phyloP scores from a whole-genome alignment of 1,140 invertebrate species.

The Drosophila kohkoa region DNA sequence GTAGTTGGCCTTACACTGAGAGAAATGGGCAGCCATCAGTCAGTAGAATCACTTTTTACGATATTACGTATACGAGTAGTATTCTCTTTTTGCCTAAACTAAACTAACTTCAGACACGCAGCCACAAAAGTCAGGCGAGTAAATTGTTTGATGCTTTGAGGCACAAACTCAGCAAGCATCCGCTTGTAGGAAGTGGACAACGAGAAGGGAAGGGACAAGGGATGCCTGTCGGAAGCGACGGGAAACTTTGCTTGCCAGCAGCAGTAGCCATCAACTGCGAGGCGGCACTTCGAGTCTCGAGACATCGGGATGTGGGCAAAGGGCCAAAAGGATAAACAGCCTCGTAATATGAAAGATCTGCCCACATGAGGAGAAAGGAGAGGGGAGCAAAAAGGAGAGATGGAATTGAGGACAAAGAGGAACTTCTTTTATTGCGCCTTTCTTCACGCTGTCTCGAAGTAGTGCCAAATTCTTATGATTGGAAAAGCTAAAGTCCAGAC shows the following conservation, averaged over 20 bases:
- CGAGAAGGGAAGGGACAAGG: background rate
- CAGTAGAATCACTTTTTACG: conserved; percentile 56
- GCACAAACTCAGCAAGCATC: conserved; percentile 30
- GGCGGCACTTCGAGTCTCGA: conserved; percentile 32
- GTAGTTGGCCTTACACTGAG: conserved; percentile 54
- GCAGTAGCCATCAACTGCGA: conserved; percentile 56
- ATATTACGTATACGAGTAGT: conserved; percentile 57
- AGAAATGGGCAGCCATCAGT: conserved; percentile 67
- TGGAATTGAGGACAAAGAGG: conserved; percentile 13
- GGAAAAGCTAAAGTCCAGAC: conserved; percentile 35
- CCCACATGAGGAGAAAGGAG: background rate
- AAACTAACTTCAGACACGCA: conserved; percentile 62
- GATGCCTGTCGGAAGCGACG: conserved; percentile 54
- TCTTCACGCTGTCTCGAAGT: conserved; percentile 34
- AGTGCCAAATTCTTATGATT: conserved; percentile 55
- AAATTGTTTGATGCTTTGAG: conserved; percentile 63
- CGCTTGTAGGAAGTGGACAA: conserved; percentile 13
- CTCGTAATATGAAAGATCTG: conserved; percentile 53
- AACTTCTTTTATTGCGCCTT: conserved; percentile 63
- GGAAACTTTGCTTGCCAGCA: conserved; percentile 68
- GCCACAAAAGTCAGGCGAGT: conserved; percentile 43
- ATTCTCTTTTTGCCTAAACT: conserved; percentile 15
- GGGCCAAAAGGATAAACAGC: conserved; percentile 64
- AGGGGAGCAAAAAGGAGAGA: background rate
- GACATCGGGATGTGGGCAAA: conserved; percentile 34